Base-by-base conservation (phyloP, 2,113 vertebrate species). In the Tylochromis polylepis region DNA sequence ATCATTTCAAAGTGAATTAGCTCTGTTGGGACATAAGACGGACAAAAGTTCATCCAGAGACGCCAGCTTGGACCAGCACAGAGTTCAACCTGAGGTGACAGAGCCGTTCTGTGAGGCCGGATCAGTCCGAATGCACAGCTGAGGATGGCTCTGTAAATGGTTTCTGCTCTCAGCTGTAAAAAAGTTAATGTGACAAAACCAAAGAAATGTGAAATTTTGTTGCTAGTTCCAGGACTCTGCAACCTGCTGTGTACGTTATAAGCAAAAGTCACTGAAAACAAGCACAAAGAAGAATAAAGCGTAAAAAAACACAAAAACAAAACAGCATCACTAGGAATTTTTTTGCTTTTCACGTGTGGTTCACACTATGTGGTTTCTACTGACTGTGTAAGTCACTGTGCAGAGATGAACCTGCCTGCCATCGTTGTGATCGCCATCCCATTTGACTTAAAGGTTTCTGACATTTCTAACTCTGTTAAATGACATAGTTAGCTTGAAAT, bases 71-170 rank as follows among this genome's bases (percentile, higher is more conserved):
- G 38, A 8, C 77, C 85, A n/a, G 6, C 15, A 4, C 10, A 5
- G 67, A 41, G 89, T 85, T 85, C 79, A 88, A 70, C 57, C 41
- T 8, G 81, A 81, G 81, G 72, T 75, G 51, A 56, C 51, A 24
- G 51, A 38, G 77, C 8, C 53, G 10, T 55, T n/a, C 5, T 79
- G 31, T 38, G 75, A 55, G 29, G 51, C 8, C 0, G 77, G 20
- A 15, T 36, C 51, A 79, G 29, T 14, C 75, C 16, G 41, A 18
- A 27, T 18, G 65, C 38, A 10, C 3, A 38, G 9, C 38, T 16
- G 65, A 75, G 22, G 67, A 49, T 2, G 10, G 15, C 67, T 75
- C 65, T 4, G 38, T 43, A 43, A 70, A 70, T 10, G n/a, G 65
- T 14, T 70, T 43, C 67, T 72, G 41, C 15, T 72, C 2, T 75